Evolutionary conservation across 2,888 invertebrate species (phyloP).

Genomic region (Yponomeuta plumbellus): DNA sequence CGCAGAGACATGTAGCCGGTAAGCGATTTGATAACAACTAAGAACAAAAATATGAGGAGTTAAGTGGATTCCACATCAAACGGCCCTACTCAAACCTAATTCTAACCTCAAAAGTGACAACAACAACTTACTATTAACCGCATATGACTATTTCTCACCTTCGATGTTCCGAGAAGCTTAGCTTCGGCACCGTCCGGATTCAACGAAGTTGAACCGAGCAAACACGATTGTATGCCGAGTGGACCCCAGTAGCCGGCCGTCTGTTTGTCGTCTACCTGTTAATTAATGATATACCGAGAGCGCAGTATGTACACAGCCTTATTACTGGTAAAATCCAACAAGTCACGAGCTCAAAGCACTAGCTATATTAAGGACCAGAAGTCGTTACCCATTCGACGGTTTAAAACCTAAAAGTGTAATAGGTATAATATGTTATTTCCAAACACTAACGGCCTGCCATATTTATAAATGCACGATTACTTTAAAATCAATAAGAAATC

Average conservation of each 20-base stretch:
- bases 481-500: too few species aligned
- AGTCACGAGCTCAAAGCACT: constrained; percentile 62
- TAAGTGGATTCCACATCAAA: too few species aligned
- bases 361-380: not conserved
- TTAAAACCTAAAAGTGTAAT: too few species aligned
- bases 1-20: too few species aligned
- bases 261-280: constrained; percentile 76
- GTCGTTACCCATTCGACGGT: too few species aligned
- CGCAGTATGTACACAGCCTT: constrained; percentile 70
- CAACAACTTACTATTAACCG: not conserved
- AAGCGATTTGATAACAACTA: too few species aligned
- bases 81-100: not conserved
- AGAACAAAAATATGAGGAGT: too few species aligned
- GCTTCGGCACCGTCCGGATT: constrained; percentile 48
- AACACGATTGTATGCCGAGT: constrained; percentile 65
- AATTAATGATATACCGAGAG: constrained; percentile 71
- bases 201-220: constrained; percentile 52
- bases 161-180: constrained; percentile 64
- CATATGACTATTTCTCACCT: constrained; percentile 55
- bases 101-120: not conserved
- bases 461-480: too few species aligned
- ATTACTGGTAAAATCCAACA: constrained; percentile 75
- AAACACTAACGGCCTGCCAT: too few species aligned
- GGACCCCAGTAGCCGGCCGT: constrained; percentile 67
- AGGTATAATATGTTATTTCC: too few species aligned